Percentiles rank a stretch among this genome's conserved stretches.
Conservation (phyloP, 2,113 vertebrate genomes). For the Anhinga rufa region DNA sequence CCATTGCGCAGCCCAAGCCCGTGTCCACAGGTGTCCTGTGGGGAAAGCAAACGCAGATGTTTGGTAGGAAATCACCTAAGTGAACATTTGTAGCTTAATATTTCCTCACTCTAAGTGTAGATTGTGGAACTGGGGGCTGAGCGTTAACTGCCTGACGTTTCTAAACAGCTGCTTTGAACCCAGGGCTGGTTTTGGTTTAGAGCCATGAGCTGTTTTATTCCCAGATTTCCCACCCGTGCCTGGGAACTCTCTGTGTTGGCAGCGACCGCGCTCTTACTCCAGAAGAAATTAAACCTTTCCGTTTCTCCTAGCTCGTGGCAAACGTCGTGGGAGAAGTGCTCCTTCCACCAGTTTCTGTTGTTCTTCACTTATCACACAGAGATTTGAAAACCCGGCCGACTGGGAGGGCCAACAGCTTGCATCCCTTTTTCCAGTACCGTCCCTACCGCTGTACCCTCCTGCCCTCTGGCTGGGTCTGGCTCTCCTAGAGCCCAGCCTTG, state of each 20-base stretch:
- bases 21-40: background rate
- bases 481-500: background rate
- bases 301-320: background rate
- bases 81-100: background rate
- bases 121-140: background rate
- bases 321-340: background rate
- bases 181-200: background rate
- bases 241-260: background rate
- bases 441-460: background rate
- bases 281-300: background rate
- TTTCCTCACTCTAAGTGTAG: background rate
- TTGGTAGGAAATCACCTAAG: background rate
- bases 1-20: no score
- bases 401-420: background rate
- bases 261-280: background rate
- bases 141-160: background rate
- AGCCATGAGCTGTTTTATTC: background rate
- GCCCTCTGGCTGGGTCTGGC: background rate
- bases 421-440: background rate
- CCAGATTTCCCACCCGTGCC: no score
- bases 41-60: background rate
- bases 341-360: background rate
- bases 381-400: background rate
- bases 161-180: background rate
- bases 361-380: background rate